These are phyloP conservation scores for Tiliacea citrago DNA, from an alignment of 2,888 invertebrate species.

Conservation along the genomic window DNA sequence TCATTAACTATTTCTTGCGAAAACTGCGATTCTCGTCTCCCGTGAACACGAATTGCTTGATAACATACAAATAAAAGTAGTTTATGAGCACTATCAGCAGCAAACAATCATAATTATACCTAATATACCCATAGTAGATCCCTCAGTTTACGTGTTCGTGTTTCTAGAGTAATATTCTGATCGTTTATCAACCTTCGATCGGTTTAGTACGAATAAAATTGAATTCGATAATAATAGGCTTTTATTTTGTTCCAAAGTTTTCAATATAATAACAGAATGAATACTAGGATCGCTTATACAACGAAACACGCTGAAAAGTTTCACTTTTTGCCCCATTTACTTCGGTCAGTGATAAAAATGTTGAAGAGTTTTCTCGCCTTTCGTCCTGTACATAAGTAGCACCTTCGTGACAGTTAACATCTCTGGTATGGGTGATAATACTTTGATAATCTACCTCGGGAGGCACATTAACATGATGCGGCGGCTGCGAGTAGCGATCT, in stretches of 20 bases:
- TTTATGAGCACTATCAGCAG: constrained; percentile 10
- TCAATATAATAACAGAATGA: constrained; percentile 12
- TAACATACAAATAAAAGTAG: constrained; percentile 23
- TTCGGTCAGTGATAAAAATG: constrained; percentile 33
- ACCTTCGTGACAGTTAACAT: constrained; percentile 43
- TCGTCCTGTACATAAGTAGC: constrained; percentile 20
- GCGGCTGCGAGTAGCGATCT: constrained; percentile 69
- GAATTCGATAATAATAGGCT: constrained; percentile 22
- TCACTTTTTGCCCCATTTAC: constrained; percentile 24
- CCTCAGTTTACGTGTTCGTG: constrained; percentile 23
- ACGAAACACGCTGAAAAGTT: constrained; percentile 20
- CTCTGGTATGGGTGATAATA: constrained; percentile 66
- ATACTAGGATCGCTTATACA: constrained; percentile 9
- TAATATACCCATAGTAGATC: constrained; percentile 1
- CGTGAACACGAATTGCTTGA: constrained; percentile 12
- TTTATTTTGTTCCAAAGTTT: constrained; percentile 24
- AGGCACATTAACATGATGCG: constrained; percentile 71
- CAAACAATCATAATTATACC: constrained; percentile 14
- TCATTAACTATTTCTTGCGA: constrained; percentile 66
- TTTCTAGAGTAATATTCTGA: constrained; percentile 30
- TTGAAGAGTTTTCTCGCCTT: constrained; percentile 7
- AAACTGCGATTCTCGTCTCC: constrained; percentile 51
- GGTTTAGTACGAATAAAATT: constrained; percentile 9
- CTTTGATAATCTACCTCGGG: constrained; percentile 71
- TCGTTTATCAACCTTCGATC: constrained; percentile 29